phyloP scores from a whole-genome alignment of 2,113 vertebrate genomes.

The Pollimyrus isidori region DNA sequence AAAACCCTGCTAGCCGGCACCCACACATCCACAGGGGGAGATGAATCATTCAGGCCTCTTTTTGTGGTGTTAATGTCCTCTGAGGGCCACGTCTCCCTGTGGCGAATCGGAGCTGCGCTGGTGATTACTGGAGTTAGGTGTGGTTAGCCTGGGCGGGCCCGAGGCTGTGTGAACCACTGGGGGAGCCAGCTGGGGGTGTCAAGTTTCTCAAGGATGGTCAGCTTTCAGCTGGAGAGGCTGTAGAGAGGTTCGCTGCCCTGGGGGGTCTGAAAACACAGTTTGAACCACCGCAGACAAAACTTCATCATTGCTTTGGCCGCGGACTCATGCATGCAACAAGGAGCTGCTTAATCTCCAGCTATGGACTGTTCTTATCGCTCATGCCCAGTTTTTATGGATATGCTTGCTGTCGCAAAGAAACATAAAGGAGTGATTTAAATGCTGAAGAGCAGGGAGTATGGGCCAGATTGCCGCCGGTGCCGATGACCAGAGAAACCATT shows the following conservation, averaged over 20 bases:
- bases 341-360: not conserved
- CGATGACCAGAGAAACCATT: slow-evolving; percentile 43
- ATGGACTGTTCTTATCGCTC: not conserved
- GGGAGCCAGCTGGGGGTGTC: slow-evolving; percentile 38
- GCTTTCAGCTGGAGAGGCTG: not conserved
- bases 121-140: slow-evolving; percentile 63
- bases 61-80: slow-evolving; percentile 45
- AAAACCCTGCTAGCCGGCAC: slow-evolving; percentile 46
- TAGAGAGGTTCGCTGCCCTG: not conserved
- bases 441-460: slow-evolving; percentile 59
- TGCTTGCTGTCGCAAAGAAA: slow-evolving; percentile 35
- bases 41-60: slow-evolving; percentile 52
- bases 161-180: slow-evolving; percentile 60
- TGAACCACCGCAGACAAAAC: not conserved
- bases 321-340: not conserved
- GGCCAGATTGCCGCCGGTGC: slow-evolving; percentile 55
- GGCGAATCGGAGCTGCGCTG: slow-evolving; percentile 44
- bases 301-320: not conserved
- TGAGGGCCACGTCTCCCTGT: slow-evolving; percentile 43
- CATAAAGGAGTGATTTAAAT: slow-evolving; percentile 34
- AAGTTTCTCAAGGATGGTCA: not conserved
- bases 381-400: slow-evolving; percentile 23
- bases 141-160: slow-evolving; percentile 60
- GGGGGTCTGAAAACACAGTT: not conserved
- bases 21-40: slow-evolving; percentile 55